Conservation (phyloP, 2,888 invertebrate species). For the Drosophila kambysellisi region DNA sequence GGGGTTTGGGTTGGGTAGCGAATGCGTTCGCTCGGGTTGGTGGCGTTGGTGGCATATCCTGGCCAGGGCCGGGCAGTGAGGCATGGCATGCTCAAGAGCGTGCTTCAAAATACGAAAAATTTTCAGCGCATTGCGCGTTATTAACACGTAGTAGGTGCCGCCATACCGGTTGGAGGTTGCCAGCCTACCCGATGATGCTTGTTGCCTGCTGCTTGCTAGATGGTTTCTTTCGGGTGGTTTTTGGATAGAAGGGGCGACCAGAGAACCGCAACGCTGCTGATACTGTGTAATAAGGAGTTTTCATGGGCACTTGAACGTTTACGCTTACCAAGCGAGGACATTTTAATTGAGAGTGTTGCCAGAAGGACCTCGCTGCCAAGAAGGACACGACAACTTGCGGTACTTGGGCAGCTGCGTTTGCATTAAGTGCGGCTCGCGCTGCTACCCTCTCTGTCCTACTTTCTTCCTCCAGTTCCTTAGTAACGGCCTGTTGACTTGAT, state of each 20-base stretch:
- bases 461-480: conserved; percentile 39
- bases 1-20: neutral
- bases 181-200: conserved; percentile 26
- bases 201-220: conserved; percentile 8
- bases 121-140: conserved; percentile 79
- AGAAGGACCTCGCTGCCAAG: conserved; percentile 63
- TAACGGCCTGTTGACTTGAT: conserved; percentile 66
- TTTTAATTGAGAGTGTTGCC: conserved; percentile 81
- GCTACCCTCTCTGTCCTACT: conserved; percentile 14
- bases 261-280: conserved; percentile 53
- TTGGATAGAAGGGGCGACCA: conserved; percentile 26
- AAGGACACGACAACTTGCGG: conserved; percentile 64
- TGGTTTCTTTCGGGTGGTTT: conserved; percentile 40
- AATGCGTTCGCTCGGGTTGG: neutral
- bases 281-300: conserved; percentile 80
- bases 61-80: conserved; percentile 54
- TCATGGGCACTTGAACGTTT: conserved; percentile 81
- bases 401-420: conserved; percentile 79
- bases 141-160: conserved; percentile 77
- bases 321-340: conserved; percentile 81
- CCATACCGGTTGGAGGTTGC: conserved; percentile 12
- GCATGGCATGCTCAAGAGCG: conserved; percentile 67
- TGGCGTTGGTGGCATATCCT: conserved; percentile 16
- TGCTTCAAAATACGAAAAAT: conserved; percentile 78
- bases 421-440: conserved; percentile 72